These are phyloP conservation scores for Drosophila phalerata DNA, from an alignment of 2,888 invertebrate species.

Conservation along the genomic window DNA sequence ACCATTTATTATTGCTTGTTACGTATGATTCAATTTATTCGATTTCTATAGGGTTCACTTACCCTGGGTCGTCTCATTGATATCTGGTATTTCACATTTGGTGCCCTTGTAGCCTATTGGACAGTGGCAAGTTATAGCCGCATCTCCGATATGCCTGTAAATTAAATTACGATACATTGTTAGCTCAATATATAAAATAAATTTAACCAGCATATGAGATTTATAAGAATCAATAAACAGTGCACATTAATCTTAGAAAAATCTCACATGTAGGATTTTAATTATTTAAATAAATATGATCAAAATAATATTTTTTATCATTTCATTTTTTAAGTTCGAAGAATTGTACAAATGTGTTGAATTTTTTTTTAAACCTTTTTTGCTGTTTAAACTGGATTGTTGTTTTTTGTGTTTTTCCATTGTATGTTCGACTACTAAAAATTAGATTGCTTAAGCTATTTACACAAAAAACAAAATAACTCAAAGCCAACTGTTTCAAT, in stretches of 20 bases:
- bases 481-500: slow-evolving; percentile 15
- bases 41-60: slow-evolving; percentile 61
- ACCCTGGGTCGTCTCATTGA: slow-evolving; percentile 83
- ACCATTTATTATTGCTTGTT: slow-evolving; percentile 48
- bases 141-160: slow-evolving; percentile 91
- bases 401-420: not conserved
- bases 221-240: not conserved
- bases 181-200: not conserved
- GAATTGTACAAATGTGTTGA: too few species aligned
- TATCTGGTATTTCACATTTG: slow-evolving; percentile 89
- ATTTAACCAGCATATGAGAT: not conserved
- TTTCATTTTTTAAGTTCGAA: too few species aligned
- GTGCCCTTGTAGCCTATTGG: slow-evolving; percentile 89
- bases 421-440: too few species aligned
- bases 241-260: not conserved
- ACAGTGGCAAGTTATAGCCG: slow-evolving; percentile 91
- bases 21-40: slow-evolving; percentile 40
- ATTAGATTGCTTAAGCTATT: not conserved
- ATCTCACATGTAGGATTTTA: too few species aligned
- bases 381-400: too few species aligned
- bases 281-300: too few species aligned
- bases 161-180: not conserved
- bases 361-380: too few species aligned
- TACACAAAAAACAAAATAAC: not conserved
- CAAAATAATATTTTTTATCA: too few species aligned